Base-by-base conservation (phyloP, 1,140 invertebrate genomes). In the Acromyrmex echinatior region DNA sequence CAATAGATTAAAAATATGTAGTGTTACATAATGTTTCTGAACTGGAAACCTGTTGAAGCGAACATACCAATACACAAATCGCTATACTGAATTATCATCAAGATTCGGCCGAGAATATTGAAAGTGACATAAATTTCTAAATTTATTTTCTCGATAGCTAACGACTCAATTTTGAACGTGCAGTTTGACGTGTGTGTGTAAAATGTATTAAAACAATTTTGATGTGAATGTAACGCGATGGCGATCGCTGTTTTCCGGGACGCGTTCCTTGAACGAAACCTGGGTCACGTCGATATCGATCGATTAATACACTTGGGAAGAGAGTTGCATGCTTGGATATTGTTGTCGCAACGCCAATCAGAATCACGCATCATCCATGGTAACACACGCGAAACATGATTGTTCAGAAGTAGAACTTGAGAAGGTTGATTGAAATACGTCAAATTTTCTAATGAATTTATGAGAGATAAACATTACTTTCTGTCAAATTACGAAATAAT, bases 271-370 rank as follows among this genome's bases (percentile, higher is more conserved):
- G 28, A 86, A 63, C 49, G 66, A 60, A n/a, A 81, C 73, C 28
- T 76, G 62, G 65, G 86, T 90, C 86, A 89, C 70, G 87, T 82
- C 86, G 70, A 58, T 91, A 66, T 86, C 90, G 88, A 90, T 92
- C 89, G 88, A 91, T 92, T 82, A 85, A 92, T 90, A 63, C 39
- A 45, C 56, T 79, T 84, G 49, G 49, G 31, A 65, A 56, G 39
- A 45, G 39, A 45, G 49, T 79, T 78, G 73, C 71, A 77, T 58
- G 71, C 62, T 21, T 31, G 49, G 60, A 62, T 78, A 86, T 77
- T 65, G 70, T 84, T 78, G 39, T 86, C 49, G 65, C 71, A 39
- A 68, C 21, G 62, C 62, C 45, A 49, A 80, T 87, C 45, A 25
- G 53, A 86, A 79, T 18, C 35, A 78, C 56, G 49, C 28, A 84